Evolutionary conservation across 2,797 vertebrate genomes (phyloP), one percentile per base, ranked within the genome.

Genomic region (Perodicticus potto): DNA sequence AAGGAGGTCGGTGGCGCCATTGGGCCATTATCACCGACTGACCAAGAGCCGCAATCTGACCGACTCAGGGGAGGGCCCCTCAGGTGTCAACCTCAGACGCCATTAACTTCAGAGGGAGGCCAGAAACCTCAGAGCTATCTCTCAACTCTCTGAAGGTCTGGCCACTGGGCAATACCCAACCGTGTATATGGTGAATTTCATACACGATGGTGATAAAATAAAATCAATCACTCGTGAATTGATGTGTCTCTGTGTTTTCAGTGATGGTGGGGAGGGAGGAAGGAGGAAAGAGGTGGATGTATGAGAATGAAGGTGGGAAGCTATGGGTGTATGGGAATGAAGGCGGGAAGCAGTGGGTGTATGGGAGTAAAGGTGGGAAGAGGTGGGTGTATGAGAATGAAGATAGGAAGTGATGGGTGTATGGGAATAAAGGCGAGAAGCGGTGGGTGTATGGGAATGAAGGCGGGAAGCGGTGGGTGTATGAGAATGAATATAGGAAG

Each of bases 61-160:
- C 5, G 27, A 91, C 23, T 8, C 76, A 16, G 55, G 82, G 43
- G 12, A 86, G 8, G 27, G 40, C 22, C 17, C 55, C 27, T 67
- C 57, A 0, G 1, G 17, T 2, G 14, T 34, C 19, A 3, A 16
- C 43, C 1, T 32, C 19, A 4, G 2, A n/a, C 20, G n/a, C 29
- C 23, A 53, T 55, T 20, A 88, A 63, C 23, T 65, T 73, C 29
- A 29, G 19, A 22, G 53, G 0, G 23, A 72, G 27, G 4, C 37
- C n/a, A 77, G 63, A 61, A 23, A 61, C 23, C n/a, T 37, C 43
- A 74, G 27, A 34, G 23, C 17, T 67, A n/a, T 20, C 53, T 63
- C 22, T 5, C 4, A 37, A 65, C 7, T 80, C 53, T 80, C 20
- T 67, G 20, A 32, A 16, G 11, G 3, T 77, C 70, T 57, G 34